Percentiles rank a stretch among this genome's conserved stretches.
phyloP scores from a whole-genome alignment of 2,113 vertebrate species.

The Megatriorchis doriae region DNA sequence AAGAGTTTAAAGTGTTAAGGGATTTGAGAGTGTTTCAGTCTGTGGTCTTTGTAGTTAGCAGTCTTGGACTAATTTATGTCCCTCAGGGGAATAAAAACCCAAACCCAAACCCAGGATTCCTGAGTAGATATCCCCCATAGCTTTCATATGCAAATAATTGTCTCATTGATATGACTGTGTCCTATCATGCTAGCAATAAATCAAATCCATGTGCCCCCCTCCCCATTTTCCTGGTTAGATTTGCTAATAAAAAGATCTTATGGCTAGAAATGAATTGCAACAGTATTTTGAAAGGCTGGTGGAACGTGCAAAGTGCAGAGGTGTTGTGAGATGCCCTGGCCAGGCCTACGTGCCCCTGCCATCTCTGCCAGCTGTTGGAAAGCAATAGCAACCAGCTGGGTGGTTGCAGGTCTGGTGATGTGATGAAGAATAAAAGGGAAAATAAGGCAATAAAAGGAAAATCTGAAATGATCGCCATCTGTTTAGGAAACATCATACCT shows the following conservation, averaged over 20 bases:
- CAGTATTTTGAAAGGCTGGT: neutral
- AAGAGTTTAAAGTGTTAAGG: slow-evolving; percentile 15
- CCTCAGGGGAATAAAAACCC: neutral
- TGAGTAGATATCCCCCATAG: neutral
- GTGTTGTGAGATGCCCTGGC: slow-evolving; percentile 10
- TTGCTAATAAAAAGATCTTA: neutral
- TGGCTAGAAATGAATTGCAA: neutral
- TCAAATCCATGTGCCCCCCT: neutral
- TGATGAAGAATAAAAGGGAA: slow-evolving; percentile 6
- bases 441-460: slow-evolving; percentile 26
- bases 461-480: slow-evolving; percentile 24
- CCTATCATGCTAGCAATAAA: slow-evolving; percentile 6
- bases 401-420: neutral
- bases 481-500: slow-evolving; percentile 18
- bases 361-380: slow-evolving; percentile 45
- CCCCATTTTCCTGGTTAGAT: neutral
- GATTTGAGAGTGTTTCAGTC: neutral
- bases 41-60: neutral
- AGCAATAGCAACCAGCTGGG: slow-evolving; percentile 20
- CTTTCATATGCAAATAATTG: slow-evolving; percentile 29
- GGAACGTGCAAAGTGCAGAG: neutral
- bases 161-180: neutral
- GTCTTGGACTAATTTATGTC: neutral
- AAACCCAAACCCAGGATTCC: neutral
- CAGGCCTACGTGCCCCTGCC: neutral